Evolutionary conservation across 2,888 invertebrate species (phyloP), one percentile per base, ranked within the genome.

Genomic region (Bruchidius siliquastri): DNA sequence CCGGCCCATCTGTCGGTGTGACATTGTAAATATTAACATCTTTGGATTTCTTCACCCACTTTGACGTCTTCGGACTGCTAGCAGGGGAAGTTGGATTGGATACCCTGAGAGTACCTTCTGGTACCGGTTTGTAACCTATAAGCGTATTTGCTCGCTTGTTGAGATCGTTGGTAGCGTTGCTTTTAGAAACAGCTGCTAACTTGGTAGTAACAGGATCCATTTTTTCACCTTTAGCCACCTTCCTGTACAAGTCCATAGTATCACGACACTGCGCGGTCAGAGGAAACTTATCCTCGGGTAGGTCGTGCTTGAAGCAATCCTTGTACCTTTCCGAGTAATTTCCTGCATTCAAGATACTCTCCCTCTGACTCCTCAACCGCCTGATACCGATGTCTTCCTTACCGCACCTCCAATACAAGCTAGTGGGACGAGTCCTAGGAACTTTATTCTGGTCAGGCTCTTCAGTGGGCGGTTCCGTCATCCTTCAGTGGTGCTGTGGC

Each of bases 121-220:
- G 88, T 69, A 89, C 88, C 21, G 88, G 87, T 26, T 89, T 89
- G 32, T 89, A 84, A 0, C 89, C 84, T 0, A 89, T 89, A 2
- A 89, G 81, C 77, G 90, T 89, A 20, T 90, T 87, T 71, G 83
- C 83, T 69, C 82, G 81, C 74, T 84, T 85, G 77, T 86, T 86
- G 21, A 85, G 78, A 75, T 86, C 86, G 76, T 85, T 85, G 6
- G 86, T 85, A 20, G 86, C 85, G 73, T 86, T 85, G 74, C 83
- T 84, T 71, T 81, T 82, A 70, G 78, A 79, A 18, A 79, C 78
- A 66, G 77, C 79, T 18, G 77, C 74, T 8, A 80, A 73, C 8
- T 74, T 78, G 21, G 76, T 80, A 66, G 76, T 80, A 13, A 79
- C 70, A 75, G 78, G 84, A 2, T 75, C 72, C 72, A 85, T 71